phyloP scores from a whole-genome alignment of 1,140 invertebrate species.

The Calliphora vicina region DNA sequence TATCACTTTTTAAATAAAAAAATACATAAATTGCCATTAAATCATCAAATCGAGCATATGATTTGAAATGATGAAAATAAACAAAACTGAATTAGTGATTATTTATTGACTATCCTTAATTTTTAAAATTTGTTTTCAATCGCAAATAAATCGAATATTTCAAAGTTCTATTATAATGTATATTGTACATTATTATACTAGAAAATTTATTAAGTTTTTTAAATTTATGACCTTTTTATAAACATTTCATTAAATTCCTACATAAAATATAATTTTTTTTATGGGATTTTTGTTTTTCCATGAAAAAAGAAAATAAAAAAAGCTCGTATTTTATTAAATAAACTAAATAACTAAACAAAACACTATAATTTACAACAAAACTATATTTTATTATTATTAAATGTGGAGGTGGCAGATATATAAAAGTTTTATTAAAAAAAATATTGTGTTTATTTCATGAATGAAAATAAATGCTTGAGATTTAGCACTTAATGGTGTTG shows the following conservation, averaged over 20 bases:
- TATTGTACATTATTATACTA: no score
- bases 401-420: not conserved
- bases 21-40: no score
- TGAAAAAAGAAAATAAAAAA: not conserved
- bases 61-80: no score
- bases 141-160: no score
- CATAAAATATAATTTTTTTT: not conserved
- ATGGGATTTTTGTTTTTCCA: not conserved
- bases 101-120: no score
- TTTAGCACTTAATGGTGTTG: not conserved
- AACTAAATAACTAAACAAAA: not conserved
- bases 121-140: no score
- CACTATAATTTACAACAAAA: not conserved
- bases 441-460: not conserved
- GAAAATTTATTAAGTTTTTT: conserved; percentile 10
- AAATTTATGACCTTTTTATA: not conserved
- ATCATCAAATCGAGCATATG: no score
- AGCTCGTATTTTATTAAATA: not conserved
- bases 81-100: no score
- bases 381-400: not conserved
- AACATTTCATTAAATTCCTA: not conserved
- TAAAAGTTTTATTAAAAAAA: not conserved
- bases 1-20: no score
- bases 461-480: not conserved
- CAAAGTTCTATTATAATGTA: no score